Base-by-base conservation (phyloP, 2,797 vertebrate genomes). In the Anisognathus igniventris region DNA sequence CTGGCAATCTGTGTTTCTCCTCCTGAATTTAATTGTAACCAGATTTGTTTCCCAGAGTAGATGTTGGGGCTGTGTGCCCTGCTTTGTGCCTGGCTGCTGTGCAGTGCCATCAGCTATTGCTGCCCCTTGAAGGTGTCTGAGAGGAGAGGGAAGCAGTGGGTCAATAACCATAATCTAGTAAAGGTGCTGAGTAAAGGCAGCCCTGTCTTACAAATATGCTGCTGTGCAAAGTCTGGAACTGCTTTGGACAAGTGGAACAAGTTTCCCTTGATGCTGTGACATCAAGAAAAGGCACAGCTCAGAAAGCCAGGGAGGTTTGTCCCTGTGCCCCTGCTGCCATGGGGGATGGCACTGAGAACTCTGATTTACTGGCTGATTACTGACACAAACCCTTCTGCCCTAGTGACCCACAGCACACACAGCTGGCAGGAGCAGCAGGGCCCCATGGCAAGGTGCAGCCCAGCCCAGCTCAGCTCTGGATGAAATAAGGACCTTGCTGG, bases 361-460 rank as follows among this genome's bases (percentile, higher is more conserved):
- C 13, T n/a, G 53, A 28, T 54, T 76, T 95, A 8, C 40, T 60
- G 75, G 67, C 60, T 78, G 22, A 28, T 77, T 21, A 62, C 6
- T 97, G 86, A 98, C 75, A 86, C 50, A 51, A 65, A 48, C 68
- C 78, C 54, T 96, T 80, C 70, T 95, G 15, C n/a, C 90, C 27
- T 54, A 91, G 93, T 28, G 96, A 93, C 87, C 88, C 76, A 14
- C 77, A 65, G 92, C 96, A 62, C 42, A 47, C 50, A 64, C 37
- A 92, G 88, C 80, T 77, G 91, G 90, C 86, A 95, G 92, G 81
- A 73, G 50, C 95, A 76, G 78, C 90, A 85, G 92, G 96, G 88
- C 96, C 97, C 48, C 95, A 97, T 98, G 98, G 97, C 97, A 97
- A 96, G 97, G 96, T 90, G 97, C 97, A 98, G 95, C 95, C 96